Evolutionary conservation across 2,888 invertebrate genomes (phyloP).

Genomic region (Eutolmus rufibarbis): DNA sequence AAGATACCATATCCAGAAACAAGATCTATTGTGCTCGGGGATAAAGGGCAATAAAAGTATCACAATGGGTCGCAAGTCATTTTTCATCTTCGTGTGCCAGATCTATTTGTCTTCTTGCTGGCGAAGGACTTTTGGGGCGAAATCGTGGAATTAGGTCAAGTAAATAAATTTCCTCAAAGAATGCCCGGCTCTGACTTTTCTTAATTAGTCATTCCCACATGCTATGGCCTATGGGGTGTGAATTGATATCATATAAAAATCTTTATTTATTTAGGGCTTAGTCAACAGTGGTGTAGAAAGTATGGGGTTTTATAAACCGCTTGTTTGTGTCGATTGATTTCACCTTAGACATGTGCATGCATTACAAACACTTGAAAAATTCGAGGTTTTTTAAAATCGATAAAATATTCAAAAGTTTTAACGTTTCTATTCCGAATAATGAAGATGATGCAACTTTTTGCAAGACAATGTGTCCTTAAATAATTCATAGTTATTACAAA

Average conservation of each 20-base stretch:
- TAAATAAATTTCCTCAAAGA: constrained; percentile 49
- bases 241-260: constrained; percentile 3
- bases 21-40: constrained; percentile 40
- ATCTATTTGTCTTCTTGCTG: constrained; percentile 29
- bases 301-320: neutral
- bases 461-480: too few species aligned
- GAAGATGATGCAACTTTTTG: too few species aligned
- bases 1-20: constrained; percentile 44
- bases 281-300: neutral
- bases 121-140: neutral
- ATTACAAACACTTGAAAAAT: too few species aligned
- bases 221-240: neutral
- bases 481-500: too few species aligned
- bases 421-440: too few species aligned
- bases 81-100: constrained; percentile 39
- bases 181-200: neutral
- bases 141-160: constrained; percentile 50
- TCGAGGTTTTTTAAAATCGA: too few species aligned
- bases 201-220: constrained; percentile 18
- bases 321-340: neutral
- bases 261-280: neutral
- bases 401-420: too few species aligned
- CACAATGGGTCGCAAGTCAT: constrained; percentile 44
- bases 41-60: constrained; percentile 34
- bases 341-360: neutral